Conservation (phyloP, 92 coral and sea anemone species). For the Phymanthus crucifer region DNA sequence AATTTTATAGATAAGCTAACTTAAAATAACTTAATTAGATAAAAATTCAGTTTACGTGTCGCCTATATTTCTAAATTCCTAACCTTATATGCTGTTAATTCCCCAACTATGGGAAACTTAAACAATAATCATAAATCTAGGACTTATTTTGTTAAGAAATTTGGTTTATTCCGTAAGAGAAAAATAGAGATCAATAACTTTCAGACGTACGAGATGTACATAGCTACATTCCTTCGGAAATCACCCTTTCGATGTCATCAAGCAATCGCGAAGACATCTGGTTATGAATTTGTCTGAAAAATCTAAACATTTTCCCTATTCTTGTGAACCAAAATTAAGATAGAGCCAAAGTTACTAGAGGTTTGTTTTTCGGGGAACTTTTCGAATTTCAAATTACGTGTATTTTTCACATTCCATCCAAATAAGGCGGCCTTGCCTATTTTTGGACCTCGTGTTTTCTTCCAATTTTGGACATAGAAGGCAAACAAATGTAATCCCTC, state of each 20-base stretch:
- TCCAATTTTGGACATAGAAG: conserved; percentile 56
- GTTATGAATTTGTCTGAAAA: not conserved
- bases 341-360: not conserved
- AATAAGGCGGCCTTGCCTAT: conserved; percentile 98
- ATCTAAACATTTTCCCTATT: not conserved
- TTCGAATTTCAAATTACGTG: conserved; percentile 85
- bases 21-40: not conserved
- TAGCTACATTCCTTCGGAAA: not conserved
- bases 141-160: not conserved
- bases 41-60: not conserved
- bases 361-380: not conserved
- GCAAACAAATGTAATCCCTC: conserved; percentile 1
- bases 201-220: not conserved
- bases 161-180: not conserved
- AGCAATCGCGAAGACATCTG: not conserved
- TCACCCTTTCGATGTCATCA: not conserved
- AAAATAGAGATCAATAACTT: not conserved
- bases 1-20: not conserved
- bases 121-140: not conserved
- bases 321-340: not conserved
- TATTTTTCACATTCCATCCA: conserved; percentile 95
- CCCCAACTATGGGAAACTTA: not conserved
- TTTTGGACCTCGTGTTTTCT: conserved; percentile 74
- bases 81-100: not conserved
- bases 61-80: not conserved